Percentiles rank a stretch among this genome's conserved stretches.
Evolutionary conservation across 2,113 vertebrate species (phyloP).

Genomic region (Dasyornis broadbenti): DNA sequence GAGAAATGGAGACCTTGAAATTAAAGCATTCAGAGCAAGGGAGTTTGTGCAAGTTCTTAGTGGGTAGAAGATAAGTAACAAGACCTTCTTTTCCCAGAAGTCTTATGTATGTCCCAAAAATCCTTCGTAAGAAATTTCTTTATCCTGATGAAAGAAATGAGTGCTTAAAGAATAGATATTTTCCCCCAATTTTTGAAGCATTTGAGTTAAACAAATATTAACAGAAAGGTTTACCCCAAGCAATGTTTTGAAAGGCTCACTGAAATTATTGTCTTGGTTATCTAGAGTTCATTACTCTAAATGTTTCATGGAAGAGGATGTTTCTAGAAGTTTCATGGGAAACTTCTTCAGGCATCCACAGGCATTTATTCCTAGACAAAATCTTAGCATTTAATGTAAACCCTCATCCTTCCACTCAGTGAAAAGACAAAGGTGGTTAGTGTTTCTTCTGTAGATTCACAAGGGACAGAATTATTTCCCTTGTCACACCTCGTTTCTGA

Average conservation of each 20-base stretch:
- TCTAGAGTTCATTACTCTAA: background rate
- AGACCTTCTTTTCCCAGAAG: background rate
- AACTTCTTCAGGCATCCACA: background rate
- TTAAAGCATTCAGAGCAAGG: background rate
- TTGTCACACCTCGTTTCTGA: background rate
- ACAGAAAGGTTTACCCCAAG: background rate
- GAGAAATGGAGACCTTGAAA: background rate
- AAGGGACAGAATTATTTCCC: background rate
- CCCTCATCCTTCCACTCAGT: background rate
- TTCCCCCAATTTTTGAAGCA: background rate
- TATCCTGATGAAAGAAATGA: background rate
- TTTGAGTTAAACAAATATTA: background rate
- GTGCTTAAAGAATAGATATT: background rate
- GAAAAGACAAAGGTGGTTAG: background rate
- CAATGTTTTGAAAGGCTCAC: background rate
- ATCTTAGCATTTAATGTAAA: background rate
- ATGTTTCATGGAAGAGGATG: no score
- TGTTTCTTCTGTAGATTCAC: background rate
- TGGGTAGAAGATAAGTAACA: background rate
- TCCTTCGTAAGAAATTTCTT: background rate
- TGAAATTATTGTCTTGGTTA: background rate
- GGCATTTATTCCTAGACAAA: background rate
- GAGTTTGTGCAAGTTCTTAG: background rate
- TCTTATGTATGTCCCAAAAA: background rate
- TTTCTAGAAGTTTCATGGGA: no score